Evolutionary conservation across 2,888 invertebrate genomes (phyloP).

Genomic region (Euphydryas editha): DNA sequence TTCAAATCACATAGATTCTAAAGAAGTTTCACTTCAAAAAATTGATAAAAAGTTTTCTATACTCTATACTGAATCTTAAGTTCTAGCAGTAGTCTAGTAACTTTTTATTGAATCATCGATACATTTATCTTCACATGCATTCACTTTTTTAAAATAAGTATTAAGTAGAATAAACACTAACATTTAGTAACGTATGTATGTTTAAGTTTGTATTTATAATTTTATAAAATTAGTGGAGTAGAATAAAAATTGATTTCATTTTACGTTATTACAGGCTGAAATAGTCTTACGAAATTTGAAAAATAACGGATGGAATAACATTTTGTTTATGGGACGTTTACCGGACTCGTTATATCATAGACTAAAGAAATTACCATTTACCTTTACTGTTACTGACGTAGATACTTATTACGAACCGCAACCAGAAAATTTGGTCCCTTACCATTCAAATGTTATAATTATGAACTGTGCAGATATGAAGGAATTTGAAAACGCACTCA

Average conservation of each 20-base stretch:
- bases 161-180: no score
- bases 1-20: no score
- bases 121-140: no score
- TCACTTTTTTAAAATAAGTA: no score
- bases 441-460: constrained; percentile 58
- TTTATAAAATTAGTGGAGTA: no score
- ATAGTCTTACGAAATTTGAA: constrained; percentile 57
- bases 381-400: constrained; percentile 53
- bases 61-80: no score
- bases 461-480: constrained; percentile 54
- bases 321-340: constrained; percentile 59
- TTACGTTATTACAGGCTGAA: constrained; percentile 55
- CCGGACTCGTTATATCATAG: constrained; percentile 57
- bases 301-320: constrained; percentile 62
- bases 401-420: constrained; percentile 52
- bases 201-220: no score
- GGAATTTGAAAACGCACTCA: constrained; percentile 60
- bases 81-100: no score
- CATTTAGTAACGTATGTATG: no score
- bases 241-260: neutral
- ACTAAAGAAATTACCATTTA: constrained; percentile 50
- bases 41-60: no score
- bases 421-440: constrained; percentile 57
- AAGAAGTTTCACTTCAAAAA: no score
- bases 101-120: no score